Evolutionary conservation across 2,113 vertebrate genomes (phyloP), one percentile per base, ranked within the genome.

Genomic region (Hemiprocne comata): DNA sequence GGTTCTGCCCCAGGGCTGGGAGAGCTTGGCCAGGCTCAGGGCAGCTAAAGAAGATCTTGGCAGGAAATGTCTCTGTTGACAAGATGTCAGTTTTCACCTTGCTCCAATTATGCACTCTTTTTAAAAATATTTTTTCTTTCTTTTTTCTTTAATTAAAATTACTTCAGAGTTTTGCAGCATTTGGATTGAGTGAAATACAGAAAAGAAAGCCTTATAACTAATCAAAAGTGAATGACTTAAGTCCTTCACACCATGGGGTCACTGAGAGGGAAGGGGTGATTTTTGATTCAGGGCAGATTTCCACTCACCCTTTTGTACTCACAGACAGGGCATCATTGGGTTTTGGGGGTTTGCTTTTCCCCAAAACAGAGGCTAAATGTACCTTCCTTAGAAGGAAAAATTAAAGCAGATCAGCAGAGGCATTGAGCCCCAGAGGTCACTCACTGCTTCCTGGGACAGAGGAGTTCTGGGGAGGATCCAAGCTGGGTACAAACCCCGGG

Each of bases 321-420:
- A 36, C 0, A 18, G 8, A 21, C 33, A 17, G 0, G 3, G 23
- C 55, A 58, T 18, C 65, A 9, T 25, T 6, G 25, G 10, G 38
- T 17, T 3, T 8, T 54, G 46, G 78, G 71, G 31, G 17, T 12
- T 87, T 72, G 31, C 26, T 79, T 66, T 67, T 77, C 58, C 40
- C 60, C 38, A 48, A 66, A 13, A 12, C 0, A 51, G 57, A 61
- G 11, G 15, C 18, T 26, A 25, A 14, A 17, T 2, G 13, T 61
- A 78, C 89, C 54, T 31, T 33, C 26, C 15, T 80, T 24, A 26
- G 10, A 66, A 89, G 15, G 19, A 33, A 61, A 46, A 64, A 51
- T 31, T 21, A 29, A 40, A 90, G 54, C 11, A 90, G 25, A 60
- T 15, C 19, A 7, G 44, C 46, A 74, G 57, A 66, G 80, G 36